phyloP scores from a whole-genome alignment of 2,113 vertebrate species.

The Oriolus oriolus region DNA sequence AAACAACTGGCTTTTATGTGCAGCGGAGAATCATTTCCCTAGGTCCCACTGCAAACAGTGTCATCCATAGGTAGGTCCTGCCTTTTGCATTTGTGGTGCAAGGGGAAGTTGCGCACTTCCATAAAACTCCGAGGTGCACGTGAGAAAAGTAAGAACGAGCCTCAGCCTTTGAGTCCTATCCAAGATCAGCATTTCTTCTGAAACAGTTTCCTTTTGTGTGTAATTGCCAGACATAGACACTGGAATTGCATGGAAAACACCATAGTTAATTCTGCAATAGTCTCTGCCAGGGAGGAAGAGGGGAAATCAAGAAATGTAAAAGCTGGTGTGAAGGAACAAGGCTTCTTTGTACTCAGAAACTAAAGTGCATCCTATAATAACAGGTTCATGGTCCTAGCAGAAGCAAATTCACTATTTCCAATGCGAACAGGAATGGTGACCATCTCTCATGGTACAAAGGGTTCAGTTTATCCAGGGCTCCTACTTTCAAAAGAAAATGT shows the following conservation, averaged over 20 bases:
- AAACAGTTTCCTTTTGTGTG: neutral
- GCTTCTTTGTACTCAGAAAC: neutral
- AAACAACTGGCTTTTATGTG: neutral
- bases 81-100: neutral
- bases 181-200: neutral
- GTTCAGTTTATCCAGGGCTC: neutral
- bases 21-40: neutral
- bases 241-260: neutral
- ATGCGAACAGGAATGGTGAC: neutral
- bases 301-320: neutral
- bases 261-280: neutral
- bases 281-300: neutral
- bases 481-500: neutral
- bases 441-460: neutral
- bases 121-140: neutral
- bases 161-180: neutral
- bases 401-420: neutral
- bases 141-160: rapidly evolving
- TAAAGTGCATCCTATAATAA: neutral
- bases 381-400: neutral
- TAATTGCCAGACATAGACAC: neutral
- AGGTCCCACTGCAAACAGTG: neutral
- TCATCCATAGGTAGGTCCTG: neutral
- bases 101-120: neutral
- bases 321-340: neutral